Conservation (phyloP, 2,888 invertebrate genomes). For the Baccha elongata region DNA sequence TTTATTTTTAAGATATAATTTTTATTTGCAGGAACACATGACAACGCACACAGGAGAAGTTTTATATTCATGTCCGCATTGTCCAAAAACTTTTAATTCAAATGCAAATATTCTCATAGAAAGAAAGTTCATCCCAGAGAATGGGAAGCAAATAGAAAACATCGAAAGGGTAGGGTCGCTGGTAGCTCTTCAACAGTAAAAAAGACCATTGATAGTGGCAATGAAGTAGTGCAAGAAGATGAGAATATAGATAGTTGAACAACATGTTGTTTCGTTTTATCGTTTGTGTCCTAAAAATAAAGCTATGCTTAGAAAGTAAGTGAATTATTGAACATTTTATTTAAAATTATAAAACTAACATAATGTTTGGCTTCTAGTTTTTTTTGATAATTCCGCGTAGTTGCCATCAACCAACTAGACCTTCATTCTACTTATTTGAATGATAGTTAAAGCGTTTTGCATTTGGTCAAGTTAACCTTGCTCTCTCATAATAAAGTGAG, state of each 20-base stretch:
- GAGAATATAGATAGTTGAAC: constrained; percentile 24
- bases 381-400: too few species aligned
- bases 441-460: too few species aligned
- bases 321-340: too few species aligned
- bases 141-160: constrained; percentile 78
- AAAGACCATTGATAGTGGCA: constrained; percentile 36
- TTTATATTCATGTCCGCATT: constrained; percentile 81
- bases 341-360: too few species aligned
- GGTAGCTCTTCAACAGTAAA: constrained; percentile 22
- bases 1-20: neutral
- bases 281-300: too few species aligned
- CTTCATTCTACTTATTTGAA: too few species aligned
- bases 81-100: constrained; percentile 81
- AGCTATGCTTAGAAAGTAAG: too few species aligned
- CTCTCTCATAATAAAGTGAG: too few species aligned
- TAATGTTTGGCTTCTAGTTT: too few species aligned
- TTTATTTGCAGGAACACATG: constrained; percentile 79
- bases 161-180: constrained; percentile 73
- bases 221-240: constrained; percentile 34
- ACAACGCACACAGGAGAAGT: constrained; percentile 81
- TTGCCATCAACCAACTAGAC: too few species aligned
- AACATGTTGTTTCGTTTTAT: neutral
- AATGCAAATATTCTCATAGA: constrained; percentile 81
- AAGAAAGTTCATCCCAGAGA: constrained; percentile 81
- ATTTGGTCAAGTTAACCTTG: too few species aligned